Conservation (phyloP, 2,113 vertebrate species). For the Aplodontia rufa region DNA sequence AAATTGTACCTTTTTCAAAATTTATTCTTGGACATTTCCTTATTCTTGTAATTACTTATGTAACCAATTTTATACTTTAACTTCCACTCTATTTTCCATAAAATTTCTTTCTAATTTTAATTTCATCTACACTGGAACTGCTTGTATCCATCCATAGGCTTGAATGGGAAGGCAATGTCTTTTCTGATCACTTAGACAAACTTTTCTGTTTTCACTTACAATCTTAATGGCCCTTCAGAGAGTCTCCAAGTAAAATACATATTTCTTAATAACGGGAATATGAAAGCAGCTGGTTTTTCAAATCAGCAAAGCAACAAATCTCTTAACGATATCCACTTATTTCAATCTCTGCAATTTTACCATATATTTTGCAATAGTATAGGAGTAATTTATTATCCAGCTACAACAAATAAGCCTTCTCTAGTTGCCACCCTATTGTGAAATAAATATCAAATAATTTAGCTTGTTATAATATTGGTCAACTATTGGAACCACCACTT, state of each 20-base stretch:
- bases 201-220: neutral
- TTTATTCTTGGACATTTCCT: neutral
- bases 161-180: neutral
- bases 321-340: neutral
- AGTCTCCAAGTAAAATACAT: neutral
- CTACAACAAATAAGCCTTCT: neutral
- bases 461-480: neutral
- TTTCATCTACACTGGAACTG: neutral
- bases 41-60: neutral
- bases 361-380: neutral
- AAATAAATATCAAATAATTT: neutral
- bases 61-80: neutral
- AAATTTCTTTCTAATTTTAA: neutral
- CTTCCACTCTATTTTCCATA: neutral
- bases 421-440: neutral
- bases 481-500: neutral
- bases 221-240: neutral
- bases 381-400: neutral
- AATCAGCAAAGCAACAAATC: neutral
- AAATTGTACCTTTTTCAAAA: neutral
- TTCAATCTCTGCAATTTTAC: neutral
- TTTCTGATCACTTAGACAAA: neutral
- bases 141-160: neutral
- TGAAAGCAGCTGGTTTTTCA: neutral
- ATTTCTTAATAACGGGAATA: neutral